Conservation (phyloP, 37 sponge, comb jelly and placozoan genomes). For the Eunapius fragilis region DNA sequence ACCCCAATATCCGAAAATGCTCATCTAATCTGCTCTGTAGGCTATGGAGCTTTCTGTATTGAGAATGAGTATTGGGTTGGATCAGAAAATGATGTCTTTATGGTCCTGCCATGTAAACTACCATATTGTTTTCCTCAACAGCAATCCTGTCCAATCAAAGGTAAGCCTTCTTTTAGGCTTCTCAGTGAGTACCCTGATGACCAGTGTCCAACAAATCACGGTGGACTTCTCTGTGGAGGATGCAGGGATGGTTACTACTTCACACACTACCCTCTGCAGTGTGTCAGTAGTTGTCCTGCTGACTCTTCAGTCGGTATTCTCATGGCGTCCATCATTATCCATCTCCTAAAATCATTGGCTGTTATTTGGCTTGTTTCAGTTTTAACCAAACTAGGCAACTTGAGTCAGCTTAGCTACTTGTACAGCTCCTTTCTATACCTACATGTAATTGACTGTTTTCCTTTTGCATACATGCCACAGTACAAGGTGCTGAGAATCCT, state of each 20-base stretch:
- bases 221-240: neutral
- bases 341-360: neutral
- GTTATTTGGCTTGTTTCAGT: neutral
- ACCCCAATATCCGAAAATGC: neutral
- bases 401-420: neutral
- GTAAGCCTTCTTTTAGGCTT: no score
- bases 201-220: constrained; percentile 1
- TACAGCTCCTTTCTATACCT: constrained; percentile 8
- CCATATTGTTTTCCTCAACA: neutral
- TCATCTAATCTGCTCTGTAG: neutral
- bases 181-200: constrained; percentile 10
- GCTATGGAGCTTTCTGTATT: constrained; percentile 2
- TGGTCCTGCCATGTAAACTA: no score
- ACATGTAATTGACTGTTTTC: neutral
- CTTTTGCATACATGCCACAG: neutral
- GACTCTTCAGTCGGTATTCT: neutral
- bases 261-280: neutral
- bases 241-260: constrained; percentile 2
- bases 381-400: neutral
- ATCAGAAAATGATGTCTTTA: neutral
- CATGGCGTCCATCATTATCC: neutral
- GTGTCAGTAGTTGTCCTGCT: neutral
- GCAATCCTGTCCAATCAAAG: neutral
- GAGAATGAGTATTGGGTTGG: constrained; percentile 1
- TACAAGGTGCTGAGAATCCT: neutral